Conservation (phyloP, 1,140 invertebrate genomes). For the Zeugodacus cucurbitae region DNA sequence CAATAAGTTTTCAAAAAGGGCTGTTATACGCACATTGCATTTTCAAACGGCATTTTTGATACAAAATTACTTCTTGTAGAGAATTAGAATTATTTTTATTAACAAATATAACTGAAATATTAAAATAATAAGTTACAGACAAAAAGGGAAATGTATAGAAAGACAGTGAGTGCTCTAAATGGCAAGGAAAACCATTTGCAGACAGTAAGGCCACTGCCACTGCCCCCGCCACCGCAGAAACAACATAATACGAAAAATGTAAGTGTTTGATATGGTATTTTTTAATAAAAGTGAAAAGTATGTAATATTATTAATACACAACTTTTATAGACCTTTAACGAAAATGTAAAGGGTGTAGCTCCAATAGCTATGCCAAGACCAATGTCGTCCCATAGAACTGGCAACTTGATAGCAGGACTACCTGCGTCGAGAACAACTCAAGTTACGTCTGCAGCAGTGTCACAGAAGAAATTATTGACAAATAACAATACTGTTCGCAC, state of each 20-base stretch:
- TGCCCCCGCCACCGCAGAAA: neutral
- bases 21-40: constrained; percentile 39
- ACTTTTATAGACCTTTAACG: neutral
- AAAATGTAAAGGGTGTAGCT: neutral
- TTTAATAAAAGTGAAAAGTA: neutral
- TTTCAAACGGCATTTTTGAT: constrained; percentile 38
- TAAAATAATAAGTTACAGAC: neutral
- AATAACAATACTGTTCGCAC: neutral
- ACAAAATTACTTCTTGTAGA: neutral
- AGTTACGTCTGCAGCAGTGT: neutral
- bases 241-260: neutral
- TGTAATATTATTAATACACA: neutral
- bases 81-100: neutral
- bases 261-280: neutral
- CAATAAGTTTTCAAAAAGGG: neutral
- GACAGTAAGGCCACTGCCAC: neutral
- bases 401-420: neutral
- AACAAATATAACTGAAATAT: neutral
- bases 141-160: constrained; percentile 6
- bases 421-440: neutral
- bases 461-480: neutral
- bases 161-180: neutral
- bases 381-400: neutral
- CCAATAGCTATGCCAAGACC: neutral
- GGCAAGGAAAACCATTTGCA: constrained; percentile 13